Percentiles rank a stretch among this genome's conserved stretches.
Evolutionary conservation across 2,113 vertebrate genomes (phyloP).

Genomic region (Origma solitaria): DNA sequence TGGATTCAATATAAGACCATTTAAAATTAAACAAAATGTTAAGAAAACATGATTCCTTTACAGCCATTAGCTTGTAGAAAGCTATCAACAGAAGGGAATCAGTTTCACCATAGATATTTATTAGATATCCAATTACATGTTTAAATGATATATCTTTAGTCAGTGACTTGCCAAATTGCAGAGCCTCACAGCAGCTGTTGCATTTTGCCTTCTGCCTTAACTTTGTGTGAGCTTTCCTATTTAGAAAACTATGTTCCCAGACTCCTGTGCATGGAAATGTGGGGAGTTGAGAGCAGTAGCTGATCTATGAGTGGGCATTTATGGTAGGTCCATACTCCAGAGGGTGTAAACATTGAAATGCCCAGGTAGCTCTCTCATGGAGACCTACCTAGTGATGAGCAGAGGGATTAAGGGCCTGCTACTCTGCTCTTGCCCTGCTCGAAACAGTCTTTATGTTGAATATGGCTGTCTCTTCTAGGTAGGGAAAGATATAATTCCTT

Average conservation of each 20-base stretch:
- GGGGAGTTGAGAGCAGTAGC: not conserved
- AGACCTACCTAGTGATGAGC: not conserved
- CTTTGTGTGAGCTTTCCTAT: not conserved
- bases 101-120: not conserved
- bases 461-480: not conserved
- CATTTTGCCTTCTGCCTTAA: not conserved
- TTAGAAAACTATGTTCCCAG: not conserved
- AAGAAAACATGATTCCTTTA: not conserved
- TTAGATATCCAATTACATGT: not conserved
- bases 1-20: not conserved
- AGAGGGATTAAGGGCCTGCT: not conserved
- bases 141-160: not conserved
- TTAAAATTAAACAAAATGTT: not conserved
- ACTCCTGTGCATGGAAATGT: accelerated
- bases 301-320: not conserved
- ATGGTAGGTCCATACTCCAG: not conserved
- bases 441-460: not conserved
- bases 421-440: not conserved
- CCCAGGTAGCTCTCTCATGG: not conserved
- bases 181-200: not conserved
- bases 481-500: not conserved
- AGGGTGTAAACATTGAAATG: not conserved
- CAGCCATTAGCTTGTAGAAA: not conserved
- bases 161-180: not conserved
- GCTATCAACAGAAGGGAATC: not conserved